Evolutionary conservation across 2,888 invertebrate species (phyloP).

Genomic region (Bombylius major): DNA sequence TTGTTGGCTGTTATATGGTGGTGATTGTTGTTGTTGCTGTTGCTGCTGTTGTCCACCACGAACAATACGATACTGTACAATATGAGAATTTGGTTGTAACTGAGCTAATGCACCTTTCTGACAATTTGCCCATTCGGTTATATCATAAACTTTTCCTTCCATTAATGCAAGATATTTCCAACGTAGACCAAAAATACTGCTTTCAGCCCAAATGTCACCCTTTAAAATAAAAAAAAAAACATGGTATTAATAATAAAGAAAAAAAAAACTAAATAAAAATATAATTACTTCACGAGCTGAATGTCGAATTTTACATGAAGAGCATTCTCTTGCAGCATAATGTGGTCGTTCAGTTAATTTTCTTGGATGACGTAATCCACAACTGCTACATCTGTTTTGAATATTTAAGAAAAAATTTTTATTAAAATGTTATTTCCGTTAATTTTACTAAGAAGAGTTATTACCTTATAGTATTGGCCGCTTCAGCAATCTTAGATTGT

Average conservation of each 20-base stretch:
- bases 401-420: background rate
- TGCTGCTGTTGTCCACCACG: constrained; percentile 35
- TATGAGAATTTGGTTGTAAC: constrained; percentile 80
- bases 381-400: constrained; percentile 69
- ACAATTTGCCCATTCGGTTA: constrained; percentile 94
- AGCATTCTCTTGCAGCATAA: constrained; percentile 85
- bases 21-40: constrained; percentile 25
- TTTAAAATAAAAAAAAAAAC: constrained; percentile 25
- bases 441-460: background rate
- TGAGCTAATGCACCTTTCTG: constrained; percentile 50
- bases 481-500: constrained; percentile 88
- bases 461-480: constrained; percentile 74
- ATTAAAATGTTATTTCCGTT: too few relatives aligned
- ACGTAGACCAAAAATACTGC: constrained; percentile 71
- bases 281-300: constrained; percentile 65
- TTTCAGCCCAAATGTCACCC: constrained; percentile 96
- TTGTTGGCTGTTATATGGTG: constrained; percentile 13
- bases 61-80: constrained; percentile 54
- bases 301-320: constrained; percentile 79
- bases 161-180: constrained; percentile 95
- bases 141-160: constrained; percentile 91
- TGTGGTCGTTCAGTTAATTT: constrained; percentile 74
- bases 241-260: background rate
- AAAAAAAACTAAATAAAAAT: background rate
- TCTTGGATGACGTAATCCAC: constrained; percentile 80